Conservation (phyloP, 92 coral and sea anemone genomes). For the Meandrina meandrites region DNA sequence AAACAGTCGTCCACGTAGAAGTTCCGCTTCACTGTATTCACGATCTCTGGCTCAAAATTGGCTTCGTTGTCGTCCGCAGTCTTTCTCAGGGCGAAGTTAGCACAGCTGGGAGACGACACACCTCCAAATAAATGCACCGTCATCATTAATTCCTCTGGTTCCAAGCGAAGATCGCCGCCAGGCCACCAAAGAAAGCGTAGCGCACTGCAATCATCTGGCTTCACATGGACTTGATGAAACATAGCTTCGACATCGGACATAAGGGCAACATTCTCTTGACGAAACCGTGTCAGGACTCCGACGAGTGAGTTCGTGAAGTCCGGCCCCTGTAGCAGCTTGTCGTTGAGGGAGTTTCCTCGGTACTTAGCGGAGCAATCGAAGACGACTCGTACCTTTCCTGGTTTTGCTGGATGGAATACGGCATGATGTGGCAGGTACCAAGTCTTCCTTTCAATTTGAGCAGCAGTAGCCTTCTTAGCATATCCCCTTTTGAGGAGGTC, state of each 20-base stretch:
- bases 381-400: slow-evolving; percentile 27
- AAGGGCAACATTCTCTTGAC: slow-evolving; percentile 8
- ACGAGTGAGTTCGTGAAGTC: slow-evolving; percentile 33
- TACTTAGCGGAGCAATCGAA: slow-evolving; percentile 39
- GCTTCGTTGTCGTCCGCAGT: slow-evolving; percentile 30
- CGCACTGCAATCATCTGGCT: slow-evolving; percentile 4
- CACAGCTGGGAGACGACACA: slow-evolving; percentile 41
- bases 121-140: slow-evolving; percentile 15
- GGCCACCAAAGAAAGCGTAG: slow-evolving; percentile 44
- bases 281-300: slow-evolving; percentile 18
- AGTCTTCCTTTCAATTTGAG: neutral
- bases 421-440: slow-evolving; percentile 21
- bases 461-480: slow-evolving; percentile 5
- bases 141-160: slow-evolving; percentile 22
- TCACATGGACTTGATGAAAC: slow-evolving; percentile 24
- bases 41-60: neutral
- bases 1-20: slow-evolving; percentile 35
- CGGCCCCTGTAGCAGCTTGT: slow-evolving; percentile 35
- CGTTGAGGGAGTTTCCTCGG: slow-evolving; percentile 17
- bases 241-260: slow-evolving; percentile 43
- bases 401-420: slow-evolving; percentile 19
- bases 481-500: slow-evolving; percentile 34
- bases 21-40: slow-evolving; percentile 3
- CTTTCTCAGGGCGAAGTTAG: slow-evolving; percentile 20
- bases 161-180: neutral